Evolutionary conservation across 2,797 vertebrate species (phyloP), one percentile per base, ranked within the genome.

Genomic region (Pteropus rufus): DNA sequence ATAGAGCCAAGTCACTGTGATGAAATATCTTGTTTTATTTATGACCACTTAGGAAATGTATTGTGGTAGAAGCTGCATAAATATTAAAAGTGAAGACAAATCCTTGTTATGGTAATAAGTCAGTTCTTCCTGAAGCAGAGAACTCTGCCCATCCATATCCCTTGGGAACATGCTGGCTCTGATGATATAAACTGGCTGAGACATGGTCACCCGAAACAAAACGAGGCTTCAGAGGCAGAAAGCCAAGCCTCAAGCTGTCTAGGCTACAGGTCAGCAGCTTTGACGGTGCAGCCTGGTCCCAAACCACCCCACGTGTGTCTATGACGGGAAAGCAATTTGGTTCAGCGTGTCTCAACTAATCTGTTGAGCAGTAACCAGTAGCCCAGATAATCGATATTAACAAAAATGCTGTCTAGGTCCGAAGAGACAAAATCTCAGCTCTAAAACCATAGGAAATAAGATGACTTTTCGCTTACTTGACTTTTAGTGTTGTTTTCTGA

Each of bases 81-180:
- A 93, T 64, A 85, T 21, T 83, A 46, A 72, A 87, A 94, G 85
- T 72, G 60, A 93, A 86, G 89, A 94, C n/a, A 91, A 88, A 83
- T 60, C 19, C n/a, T 49, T 60, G 14, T 60, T 81, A 79, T 10
- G 36, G 34, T 36, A 79, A 83, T 88, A 52, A 91, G 67, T 93
- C 91, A 92, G 8, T 41, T 92, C 62, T 46, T 86, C 70, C 65
- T 62, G 2, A 89, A 90, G 83, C 46, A 75, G 56, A 94, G 31
- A 86, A 46, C 52, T 72, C 58, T 54, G 26, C 64, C 26, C 18
- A 23, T 11, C 1, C 6, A 44, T 1, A 11, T 64, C 29, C 62
- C 52, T 52, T n/a, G 46, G 44, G 79, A 76, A 83, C 49, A n/a
- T 1, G 29, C 1, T 81, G n/a, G 80, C 39, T 36, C 73, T 58